These are phyloP conservation scores for Drosophila nebulosa DNA, from an alignment of 1,140 invertebrate genomes.

Conservation along the genomic window DNA sequence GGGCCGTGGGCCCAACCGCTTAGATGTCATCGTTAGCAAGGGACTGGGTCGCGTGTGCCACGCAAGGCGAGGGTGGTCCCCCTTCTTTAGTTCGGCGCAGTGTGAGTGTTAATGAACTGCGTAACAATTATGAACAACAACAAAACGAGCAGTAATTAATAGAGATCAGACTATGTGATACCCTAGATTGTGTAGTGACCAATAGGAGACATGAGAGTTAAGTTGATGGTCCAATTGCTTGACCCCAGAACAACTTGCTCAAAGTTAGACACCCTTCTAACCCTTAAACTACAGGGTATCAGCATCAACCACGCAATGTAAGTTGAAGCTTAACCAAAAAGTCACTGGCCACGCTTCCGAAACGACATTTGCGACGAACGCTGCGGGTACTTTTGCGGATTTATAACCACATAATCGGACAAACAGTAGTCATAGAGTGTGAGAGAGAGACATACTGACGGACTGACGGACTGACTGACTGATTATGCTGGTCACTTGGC, in stretches of 20 bases:
- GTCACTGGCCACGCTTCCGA: slow-evolving; percentile 54
- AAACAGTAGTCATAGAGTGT: neutral
- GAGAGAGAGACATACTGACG: neutral
- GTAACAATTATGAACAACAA: slow-evolving; percentile 67
- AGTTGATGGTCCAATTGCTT: too few relatives aligned
- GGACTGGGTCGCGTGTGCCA: slow-evolving; percentile 66
- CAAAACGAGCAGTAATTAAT: slow-evolving; percentile 39
- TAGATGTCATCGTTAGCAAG: slow-evolving; percentile 72
- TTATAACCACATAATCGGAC: slow-evolving; percentile 58
- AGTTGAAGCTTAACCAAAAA: slow-evolving; percentile 28
- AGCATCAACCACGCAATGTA: slow-evolving; percentile 1
- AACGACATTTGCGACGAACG: slow-evolving; percentile 1
- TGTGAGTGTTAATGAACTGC: slow-evolving; percentile 74
- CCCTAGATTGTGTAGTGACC: too few relatives aligned
- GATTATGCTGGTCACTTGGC: slow-evolving; percentile 19
- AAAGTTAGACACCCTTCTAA: neutral
- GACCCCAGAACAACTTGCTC: too few relatives aligned
- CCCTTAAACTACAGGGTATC: neutral
- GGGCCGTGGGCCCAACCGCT: slow-evolving; percentile 46
- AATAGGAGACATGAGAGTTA: too few relatives aligned
- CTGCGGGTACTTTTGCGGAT: slow-evolving; percentile 72
- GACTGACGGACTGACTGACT: neutral
- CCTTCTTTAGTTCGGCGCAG: slow-evolving; percentile 2
- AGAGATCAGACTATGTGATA: slow-evolving; percentile 8
- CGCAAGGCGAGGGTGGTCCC: slow-evolving; percentile 66